Conservation (phyloP, 2,888 invertebrate genomes). For the Pachliopta kotzebuea region DNA sequence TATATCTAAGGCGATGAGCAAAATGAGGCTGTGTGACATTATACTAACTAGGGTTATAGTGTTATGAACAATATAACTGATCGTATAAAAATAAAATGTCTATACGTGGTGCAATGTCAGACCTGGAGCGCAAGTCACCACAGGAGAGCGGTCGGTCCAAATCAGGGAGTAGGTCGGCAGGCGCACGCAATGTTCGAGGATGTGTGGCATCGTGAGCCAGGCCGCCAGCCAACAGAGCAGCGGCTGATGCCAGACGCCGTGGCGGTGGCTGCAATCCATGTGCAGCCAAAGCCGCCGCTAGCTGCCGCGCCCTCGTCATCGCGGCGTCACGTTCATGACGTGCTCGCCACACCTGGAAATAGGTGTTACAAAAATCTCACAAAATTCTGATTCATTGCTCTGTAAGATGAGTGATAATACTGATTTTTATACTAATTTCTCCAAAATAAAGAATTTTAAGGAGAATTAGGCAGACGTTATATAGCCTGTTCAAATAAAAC, state of each 20-base stretch:
- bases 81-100: too few relatives aligned
- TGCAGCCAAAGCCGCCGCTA: slow-evolving; percentile 91
- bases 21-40: too few relatives aligned
- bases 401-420: too few relatives aligned
- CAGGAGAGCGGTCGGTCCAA: slow-evolving; percentile 76
- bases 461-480: too few relatives aligned
- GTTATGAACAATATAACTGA: too few relatives aligned
- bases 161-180: slow-evolving; percentile 68
- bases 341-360: slow-evolving; percentile 89
- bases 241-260: slow-evolving; percentile 82
- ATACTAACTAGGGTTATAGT: too few relatives aligned
- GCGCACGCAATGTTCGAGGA: slow-evolving; percentile 66
- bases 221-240: slow-evolving; percentile 78
- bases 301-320: slow-evolving; percentile 89
- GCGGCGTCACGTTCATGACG: slow-evolving; percentile 95
- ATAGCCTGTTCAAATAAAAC: too few relatives aligned
- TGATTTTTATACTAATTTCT: too few relatives aligned
- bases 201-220: slow-evolving; percentile 77
- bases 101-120: not conserved
- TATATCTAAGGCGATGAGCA: too few relatives aligned
- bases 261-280: slow-evolving; percentile 90
- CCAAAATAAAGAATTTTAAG: too few relatives aligned
- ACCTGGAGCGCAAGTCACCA: slow-evolving; percentile 71
- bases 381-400: too few relatives aligned
- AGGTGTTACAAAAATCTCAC: too few relatives aligned